phyloP scores from a whole-genome alignment of 2,113 vertebrate genomes.

The Pachypanchax playfairii region DNA sequence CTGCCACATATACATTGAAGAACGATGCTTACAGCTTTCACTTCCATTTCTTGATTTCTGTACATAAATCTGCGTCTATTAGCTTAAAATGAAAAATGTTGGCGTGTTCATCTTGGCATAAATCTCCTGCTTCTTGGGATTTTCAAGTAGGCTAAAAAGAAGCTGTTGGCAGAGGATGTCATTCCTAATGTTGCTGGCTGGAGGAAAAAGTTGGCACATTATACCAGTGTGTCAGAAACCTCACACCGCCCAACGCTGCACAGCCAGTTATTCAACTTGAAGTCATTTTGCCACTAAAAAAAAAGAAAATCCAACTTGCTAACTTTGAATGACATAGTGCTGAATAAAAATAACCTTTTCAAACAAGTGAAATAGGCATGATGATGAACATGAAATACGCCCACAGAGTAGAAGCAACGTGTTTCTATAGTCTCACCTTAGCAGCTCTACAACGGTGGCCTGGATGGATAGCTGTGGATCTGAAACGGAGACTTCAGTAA shows the following conservation, averaged over 20 bases:
- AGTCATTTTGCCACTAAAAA: conserved; percentile 46
- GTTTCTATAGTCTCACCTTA: conserved; percentile 57
- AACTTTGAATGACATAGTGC: conserved; percentile 16
- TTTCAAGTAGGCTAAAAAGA: conserved; percentile 74
- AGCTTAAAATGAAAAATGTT: conserved; percentile 67
- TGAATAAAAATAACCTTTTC: conserved; percentile 38
- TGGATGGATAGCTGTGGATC: conserved; percentile 50
- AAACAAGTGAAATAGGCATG: conserved; percentile 22
- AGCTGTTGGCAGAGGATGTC: conserved; percentile 69
- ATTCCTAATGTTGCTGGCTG: conserved; percentile 68
- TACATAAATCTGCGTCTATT: conserved; percentile 47
- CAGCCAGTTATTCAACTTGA: conserved; percentile 48
- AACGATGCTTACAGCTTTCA: conserved; percentile 40
- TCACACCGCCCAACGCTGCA: conserved; percentile 44
- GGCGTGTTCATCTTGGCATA: conserved; percentile 66
- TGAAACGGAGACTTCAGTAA: conserved; percentile 57
- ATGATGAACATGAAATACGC: conserved; percentile 25
- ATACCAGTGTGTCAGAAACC: conserved; percentile 56
- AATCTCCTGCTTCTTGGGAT: conserved; percentile 62
- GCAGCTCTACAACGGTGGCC: conserved; percentile 48
- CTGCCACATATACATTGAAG: conserved; percentile 14
- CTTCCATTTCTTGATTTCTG: conserved; percentile 44
- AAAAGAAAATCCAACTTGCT: conserved; percentile 19
- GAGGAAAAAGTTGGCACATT: conserved; percentile 59
- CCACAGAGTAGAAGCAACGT: conserved; percentile 17